These are phyloP conservation scores for Gopherus flavomarginatus DNA, from an alignment of 2,113 vertebrate species.

Conservation along the genomic window DNA sequence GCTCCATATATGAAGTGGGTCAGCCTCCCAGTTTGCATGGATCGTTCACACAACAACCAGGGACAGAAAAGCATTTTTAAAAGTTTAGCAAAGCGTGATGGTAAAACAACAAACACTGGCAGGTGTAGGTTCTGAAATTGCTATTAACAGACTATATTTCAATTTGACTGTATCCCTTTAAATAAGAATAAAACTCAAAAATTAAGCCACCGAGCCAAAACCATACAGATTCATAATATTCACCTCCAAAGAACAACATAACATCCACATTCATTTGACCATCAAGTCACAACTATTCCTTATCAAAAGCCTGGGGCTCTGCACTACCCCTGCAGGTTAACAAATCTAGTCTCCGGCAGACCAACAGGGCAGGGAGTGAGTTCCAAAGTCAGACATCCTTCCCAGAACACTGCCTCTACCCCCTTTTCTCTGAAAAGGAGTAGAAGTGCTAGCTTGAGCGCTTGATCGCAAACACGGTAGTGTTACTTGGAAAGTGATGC, in stretches of 20 bases:
- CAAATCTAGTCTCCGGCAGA: not conserved
- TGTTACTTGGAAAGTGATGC: not conserved
- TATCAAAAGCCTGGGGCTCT: not conserved
- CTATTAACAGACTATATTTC: not conserved
- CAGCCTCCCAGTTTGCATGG: not conserved
- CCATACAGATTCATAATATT: not conserved
- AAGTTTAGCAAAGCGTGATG: not conserved
- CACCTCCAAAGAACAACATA: not conserved
- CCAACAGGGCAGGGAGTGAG: not conserved
- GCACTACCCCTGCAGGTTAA: not conserved
- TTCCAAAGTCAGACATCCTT: not conserved
- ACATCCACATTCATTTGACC: not conserved
- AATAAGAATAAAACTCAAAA: not conserved
- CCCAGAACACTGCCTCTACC: not conserved
- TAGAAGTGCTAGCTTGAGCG: not conserved
- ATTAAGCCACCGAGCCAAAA: not conserved
- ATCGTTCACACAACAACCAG: not conserved
- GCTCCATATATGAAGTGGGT: not conserved
- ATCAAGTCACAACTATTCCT: not conserved
- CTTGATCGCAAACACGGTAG: not conserved
- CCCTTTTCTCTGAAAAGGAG: not conserved
- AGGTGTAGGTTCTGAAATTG: not conserved
- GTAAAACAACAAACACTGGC: not conserved
- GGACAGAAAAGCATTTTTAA: not conserved
- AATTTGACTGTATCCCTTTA: not conserved